Evolutionary conservation across 2,797 vertebrate genomes (phyloP), one percentile per base, ranked within the genome.

Genomic region (Sphenopsis melanotis): DNA sequence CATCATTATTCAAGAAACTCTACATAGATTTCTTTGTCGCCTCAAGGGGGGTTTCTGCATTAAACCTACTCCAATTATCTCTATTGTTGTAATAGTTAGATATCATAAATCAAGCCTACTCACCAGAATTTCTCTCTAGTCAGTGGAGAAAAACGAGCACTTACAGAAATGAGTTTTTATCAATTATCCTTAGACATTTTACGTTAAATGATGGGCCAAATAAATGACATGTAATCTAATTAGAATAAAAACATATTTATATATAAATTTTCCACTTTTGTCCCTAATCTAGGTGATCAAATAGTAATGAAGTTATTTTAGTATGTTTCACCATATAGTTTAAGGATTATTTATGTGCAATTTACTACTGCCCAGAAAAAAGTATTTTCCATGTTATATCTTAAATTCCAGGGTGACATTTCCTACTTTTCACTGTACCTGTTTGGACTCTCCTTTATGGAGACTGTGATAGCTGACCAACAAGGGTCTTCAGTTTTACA

Each of bases 21-120:
- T 70, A 49, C 21, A 7, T 44, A 69, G 77, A 70, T 87, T 72
- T 79, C 60, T 84, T 78, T 78, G 12, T 79, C 1, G 23, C 78
- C 59, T 82, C 44, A 56, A 69, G 74, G 83, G 36, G 9, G 10
- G 2, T 60, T 92, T 86, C 59, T 90, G 63, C 18, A 8, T 88
- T 87, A 95, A 94, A 85, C 41, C 47, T 72, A 60, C 8, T 91
- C 57, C 66, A 94, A 46, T 95, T 94, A 89, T 83, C 66, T 84
- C 47, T 90, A 44, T 92, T 87, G 37, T 89, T 92, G 82, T 90
- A 90, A 46, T 79, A 83, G 76, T 94, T 86, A 72, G 59, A 59
- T 76, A 47, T 74, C 65, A 69, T 96, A 93, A 93, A 95, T 95
- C 96, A 96, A 92, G 12, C 52, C 79, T 89, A 82, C 53, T 82